Base-by-base conservation (phyloP, 1,140 invertebrate genomes). In the Sarcophaga peregrina region DNA sequence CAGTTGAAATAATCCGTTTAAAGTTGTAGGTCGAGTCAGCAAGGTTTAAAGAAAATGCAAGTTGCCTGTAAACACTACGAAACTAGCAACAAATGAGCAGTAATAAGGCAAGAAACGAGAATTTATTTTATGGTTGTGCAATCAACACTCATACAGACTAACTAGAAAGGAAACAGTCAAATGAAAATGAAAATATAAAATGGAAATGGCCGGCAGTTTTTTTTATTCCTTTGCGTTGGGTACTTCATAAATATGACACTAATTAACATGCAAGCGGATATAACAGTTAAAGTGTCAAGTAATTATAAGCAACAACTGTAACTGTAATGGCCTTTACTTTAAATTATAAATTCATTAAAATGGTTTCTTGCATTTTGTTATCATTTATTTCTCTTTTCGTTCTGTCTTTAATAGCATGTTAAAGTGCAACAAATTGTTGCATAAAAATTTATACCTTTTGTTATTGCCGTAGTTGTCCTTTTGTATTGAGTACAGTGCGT, bases 211-310 rank as follows among this genome's bases (percentile, higher is more conserved):
- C 25, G 25, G 25, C 25, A 68, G 62, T 68, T 68, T 20, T 20
- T 9, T 58, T 58, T 58, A 9, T 58, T 58, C 13, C n/a, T 13
- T 76, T 74, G 46, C 4, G 25, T 1, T 37, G 25, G 25, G 1
- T 37, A 4, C 25, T 37, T 37, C 25, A 4, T 37, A 20, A 78
- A 78, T 78, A 50, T 50, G 75, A 78, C 48, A 47, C 25, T 78
- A 78, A 78, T 78, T 78, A 78, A 17, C 20, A 50, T 78, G 20
- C 75, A 78, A 78, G n/a, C 48, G 75, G 75, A 78, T 78, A 78
- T 50, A 78, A 50, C 75, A 50, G 75, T 78, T 50, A 52, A 37
- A 78, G 75, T 78, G 75, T 78, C 75, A 78, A 78, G 75, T 78
- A 78, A 78, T 78, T 78, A 78, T 78, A 25, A 75, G 75, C 62